Evolutionary conservation across 2,113 vertebrate genomes (phyloP).

Genomic region (Oryzias melastigma): DNA sequence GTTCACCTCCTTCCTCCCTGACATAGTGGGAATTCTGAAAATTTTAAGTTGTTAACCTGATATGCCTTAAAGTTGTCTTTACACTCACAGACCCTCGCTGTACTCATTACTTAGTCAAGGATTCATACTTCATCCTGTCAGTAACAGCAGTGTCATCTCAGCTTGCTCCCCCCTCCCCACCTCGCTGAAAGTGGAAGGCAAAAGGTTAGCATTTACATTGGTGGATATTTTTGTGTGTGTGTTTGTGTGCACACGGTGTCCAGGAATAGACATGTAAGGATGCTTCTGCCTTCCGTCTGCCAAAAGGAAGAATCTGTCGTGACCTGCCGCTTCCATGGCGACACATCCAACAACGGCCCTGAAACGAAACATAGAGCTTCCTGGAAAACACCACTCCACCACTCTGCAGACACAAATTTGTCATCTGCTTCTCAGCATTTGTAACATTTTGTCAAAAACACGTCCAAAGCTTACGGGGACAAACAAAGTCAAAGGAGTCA

Average conservation of each 20-base stretch:
- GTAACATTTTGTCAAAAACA: not conserved
- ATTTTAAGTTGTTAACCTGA: conserved; percentile 36
- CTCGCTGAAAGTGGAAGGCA: conserved; percentile 1
- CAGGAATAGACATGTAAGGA: conserved; percentile 52
- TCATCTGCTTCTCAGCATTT: conserved; percentile 13
- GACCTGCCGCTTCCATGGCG: conserved; percentile 31
- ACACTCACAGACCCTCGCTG: conserved; percentile 14
- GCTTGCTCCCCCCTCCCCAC: not conserved
- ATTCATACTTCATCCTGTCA: conserved; percentile 35
- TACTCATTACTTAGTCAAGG: not conserved
- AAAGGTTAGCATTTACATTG: conserved; percentile 26
- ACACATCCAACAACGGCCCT: conserved; percentile 39
- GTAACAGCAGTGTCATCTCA: conserved; percentile 22
- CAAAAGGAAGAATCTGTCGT: conserved; percentile 41
- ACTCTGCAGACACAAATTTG: conserved; percentile 11
- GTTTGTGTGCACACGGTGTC: conserved; percentile 15
- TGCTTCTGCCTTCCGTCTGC: conserved; percentile 38
- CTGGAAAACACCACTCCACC: conserved; percentile 38
- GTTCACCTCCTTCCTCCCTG: conserved; percentile 31
- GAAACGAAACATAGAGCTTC: conserved; percentile 30
- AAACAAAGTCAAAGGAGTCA: not conserved
- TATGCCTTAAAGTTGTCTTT: conserved; percentile 12
- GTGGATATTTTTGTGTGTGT: conserved; percentile 9
- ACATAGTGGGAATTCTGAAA: conserved; percentile 36
- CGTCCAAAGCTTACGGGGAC: not conserved